These are phyloP conservation scores for Agriotes lineatus DNA, from an alignment of 2,888 invertebrate species.

Conservation along the genomic window DNA sequence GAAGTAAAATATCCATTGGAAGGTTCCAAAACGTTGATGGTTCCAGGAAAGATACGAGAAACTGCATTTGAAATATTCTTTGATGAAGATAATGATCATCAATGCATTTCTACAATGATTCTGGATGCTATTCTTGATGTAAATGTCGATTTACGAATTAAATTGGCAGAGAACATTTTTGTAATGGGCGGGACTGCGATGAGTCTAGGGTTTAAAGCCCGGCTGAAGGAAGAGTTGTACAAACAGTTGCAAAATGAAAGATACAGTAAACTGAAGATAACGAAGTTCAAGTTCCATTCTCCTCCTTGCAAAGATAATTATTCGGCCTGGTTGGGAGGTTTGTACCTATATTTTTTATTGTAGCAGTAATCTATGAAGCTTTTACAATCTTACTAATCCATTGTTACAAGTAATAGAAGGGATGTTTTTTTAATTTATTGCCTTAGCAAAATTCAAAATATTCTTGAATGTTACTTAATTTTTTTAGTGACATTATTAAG, in stretches of 20 bases:
- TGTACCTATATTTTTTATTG: constrained; percentile 32
- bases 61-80: constrained; percentile 88
- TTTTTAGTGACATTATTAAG: too few species aligned
- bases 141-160: constrained; percentile 84
- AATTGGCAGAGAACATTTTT: constrained; percentile 85
- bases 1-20: constrained; percentile 77
- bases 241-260: constrained; percentile 75
- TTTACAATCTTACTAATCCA: too few species aligned
- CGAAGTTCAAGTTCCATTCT: constrained; percentile 83
- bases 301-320: constrained; percentile 86
- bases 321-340: constrained; percentile 88
- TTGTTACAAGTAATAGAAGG: too few species aligned
- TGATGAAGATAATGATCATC: constrained; percentile 84
- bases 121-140: constrained; percentile 86
- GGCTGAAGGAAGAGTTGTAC: constrained; percentile 83
- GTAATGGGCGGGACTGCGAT: constrained; percentile 89
- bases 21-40: constrained; percentile 72
- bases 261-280: constrained; percentile 72
- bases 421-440: too few species aligned
- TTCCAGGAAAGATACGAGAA: constrained; percentile 82
- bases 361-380: too few species aligned
- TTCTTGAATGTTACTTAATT: too few species aligned
- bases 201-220: constrained; percentile 84
- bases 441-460: too few species aligned
- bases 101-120: constrained; percentile 86